Conservation (phyloP, 2,113 vertebrate species). For the Daboia siamensis region DNA sequence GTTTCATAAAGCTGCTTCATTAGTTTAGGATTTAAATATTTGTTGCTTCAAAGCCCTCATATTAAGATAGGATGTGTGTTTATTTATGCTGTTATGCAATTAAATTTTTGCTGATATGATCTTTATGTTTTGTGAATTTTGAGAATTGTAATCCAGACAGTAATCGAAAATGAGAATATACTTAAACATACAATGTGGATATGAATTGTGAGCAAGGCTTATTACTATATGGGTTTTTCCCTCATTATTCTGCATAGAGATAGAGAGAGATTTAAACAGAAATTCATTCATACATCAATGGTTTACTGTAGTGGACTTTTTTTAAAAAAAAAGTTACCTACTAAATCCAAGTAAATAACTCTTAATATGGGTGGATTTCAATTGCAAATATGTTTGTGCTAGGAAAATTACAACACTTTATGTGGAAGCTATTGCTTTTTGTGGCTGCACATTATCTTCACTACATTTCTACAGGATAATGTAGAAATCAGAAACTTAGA, state of each 20-base stretch:
- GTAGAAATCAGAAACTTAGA: constrained; percentile 67
- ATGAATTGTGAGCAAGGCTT: rapidly evolving
- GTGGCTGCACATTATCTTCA: background rate
- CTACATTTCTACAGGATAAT: constrained; percentile 14
- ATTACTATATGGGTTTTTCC: background rate
- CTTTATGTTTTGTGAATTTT: constrained; percentile 17
- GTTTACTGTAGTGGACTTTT: constrained; percentile 13
- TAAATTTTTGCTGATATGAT: constrained; percentile 46
- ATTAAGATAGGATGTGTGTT: constrained; percentile 41
- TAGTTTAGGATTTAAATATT: constrained; percentile 33
- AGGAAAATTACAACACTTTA: background rate
- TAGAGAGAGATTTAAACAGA: background rate
- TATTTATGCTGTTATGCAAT: constrained; percentile 37
- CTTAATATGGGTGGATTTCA: background rate
- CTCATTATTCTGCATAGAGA: background rate
- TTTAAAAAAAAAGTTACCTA: background rate
- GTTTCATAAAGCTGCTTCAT: constrained; percentile 11
- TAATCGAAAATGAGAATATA: constrained; percentile 23
- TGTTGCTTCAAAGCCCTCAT: constrained; percentile 4
- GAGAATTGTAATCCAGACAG: constrained; percentile 12
- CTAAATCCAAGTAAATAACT: background rate
- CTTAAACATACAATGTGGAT: background rate
- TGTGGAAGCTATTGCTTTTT: background rate
- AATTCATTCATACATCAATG: background rate
- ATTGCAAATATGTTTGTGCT: background rate